phyloP scores from a whole-genome alignment of 2,113 vertebrate genomes.

The Malurus alboscapulatus region DNA sequence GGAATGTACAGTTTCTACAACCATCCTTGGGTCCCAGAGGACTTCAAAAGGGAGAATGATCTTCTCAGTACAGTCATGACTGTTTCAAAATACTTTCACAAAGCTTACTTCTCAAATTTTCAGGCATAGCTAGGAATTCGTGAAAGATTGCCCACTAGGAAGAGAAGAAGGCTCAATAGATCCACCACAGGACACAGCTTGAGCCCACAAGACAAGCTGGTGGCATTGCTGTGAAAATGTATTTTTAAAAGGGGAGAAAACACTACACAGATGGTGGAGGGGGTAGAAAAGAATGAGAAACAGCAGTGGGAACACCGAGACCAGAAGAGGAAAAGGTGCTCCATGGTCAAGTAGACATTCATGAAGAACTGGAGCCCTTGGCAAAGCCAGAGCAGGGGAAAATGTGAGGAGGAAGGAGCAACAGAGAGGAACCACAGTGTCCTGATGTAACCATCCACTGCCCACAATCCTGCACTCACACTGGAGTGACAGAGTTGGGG shows the following conservation, averaged over 20 bases:
- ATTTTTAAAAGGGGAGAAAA: neutral
- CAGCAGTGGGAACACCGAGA: neutral
- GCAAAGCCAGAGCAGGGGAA: neutral
- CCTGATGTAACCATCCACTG: neutral
- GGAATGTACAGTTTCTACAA: neutral
- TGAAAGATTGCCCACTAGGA: neutral
- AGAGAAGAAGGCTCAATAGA: neutral
- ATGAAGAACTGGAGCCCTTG: neutral
- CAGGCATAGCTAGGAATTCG: neutral
- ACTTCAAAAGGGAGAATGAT: neutral
- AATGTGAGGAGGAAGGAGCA: fast-evolving
- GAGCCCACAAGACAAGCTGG: neutral
- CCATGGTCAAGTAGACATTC: neutral
- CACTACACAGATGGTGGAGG: neutral
- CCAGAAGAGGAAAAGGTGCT: neutral
- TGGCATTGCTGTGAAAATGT: fast-evolving
- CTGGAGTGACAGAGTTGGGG: neutral
- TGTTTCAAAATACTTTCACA: neutral
- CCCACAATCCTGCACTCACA: neutral
- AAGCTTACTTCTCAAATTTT: neutral
- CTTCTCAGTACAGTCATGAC: neutral
- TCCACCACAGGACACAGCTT: neutral
- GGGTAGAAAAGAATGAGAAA: neutral
- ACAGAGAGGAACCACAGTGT: neutral
- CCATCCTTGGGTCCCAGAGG: neutral